A percentile compares a stretch with the other conserved stretches of the same genome.
Conservation (phyloP, 2,888 invertebrate genomes). For the Cataglyphis rosenhaueri region DNA sequence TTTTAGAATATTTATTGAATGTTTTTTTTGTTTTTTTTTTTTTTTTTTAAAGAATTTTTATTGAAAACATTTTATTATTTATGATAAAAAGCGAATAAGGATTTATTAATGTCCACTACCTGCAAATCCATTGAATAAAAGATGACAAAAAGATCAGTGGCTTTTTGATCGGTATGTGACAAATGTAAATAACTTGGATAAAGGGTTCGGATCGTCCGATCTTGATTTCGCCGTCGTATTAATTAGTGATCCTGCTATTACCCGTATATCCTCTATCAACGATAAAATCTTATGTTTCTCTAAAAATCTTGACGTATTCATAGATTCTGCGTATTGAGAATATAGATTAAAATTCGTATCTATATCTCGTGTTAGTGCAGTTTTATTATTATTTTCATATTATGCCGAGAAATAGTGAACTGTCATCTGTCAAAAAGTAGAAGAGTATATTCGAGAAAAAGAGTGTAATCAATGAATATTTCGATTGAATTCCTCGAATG, state of each 20-base stretch:
- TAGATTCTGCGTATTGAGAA: slow-evolving; percentile 84
- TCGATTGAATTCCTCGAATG: slow-evolving; percentile 31
- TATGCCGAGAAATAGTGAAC: background rate
- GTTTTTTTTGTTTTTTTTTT: too few species aligned
- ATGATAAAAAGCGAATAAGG: slow-evolving; percentile 1
- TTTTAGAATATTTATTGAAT: background rate
- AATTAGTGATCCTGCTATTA: slow-evolving; percentile 54
- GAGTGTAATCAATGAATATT: slow-evolving; percentile 39
- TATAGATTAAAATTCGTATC: slow-evolving; percentile 40
- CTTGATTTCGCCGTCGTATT: background rate
- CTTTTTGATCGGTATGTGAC: background rate
- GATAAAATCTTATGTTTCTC: slow-evolving; percentile 79
- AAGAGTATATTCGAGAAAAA: background rate
- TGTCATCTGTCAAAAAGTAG: background rate
- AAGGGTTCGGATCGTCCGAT: background rate
- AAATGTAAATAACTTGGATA: slow-evolving; percentile 1
- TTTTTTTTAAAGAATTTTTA: too few species aligned
- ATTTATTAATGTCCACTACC: background rate
- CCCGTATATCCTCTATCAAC: slow-evolving; percentile 57
- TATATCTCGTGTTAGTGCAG: background rate
- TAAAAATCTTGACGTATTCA: slow-evolving; percentile 85
- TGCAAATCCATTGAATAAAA: background rate
- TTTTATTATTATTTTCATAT: background rate
- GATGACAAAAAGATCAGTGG: background rate
- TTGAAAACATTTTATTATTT: background rate